Evolutionary conservation across 2,888 invertebrate genomes (phyloP), one percentile per base, ranked within the genome.

Genomic region (Leptinotarsa haldemani): DNA sequence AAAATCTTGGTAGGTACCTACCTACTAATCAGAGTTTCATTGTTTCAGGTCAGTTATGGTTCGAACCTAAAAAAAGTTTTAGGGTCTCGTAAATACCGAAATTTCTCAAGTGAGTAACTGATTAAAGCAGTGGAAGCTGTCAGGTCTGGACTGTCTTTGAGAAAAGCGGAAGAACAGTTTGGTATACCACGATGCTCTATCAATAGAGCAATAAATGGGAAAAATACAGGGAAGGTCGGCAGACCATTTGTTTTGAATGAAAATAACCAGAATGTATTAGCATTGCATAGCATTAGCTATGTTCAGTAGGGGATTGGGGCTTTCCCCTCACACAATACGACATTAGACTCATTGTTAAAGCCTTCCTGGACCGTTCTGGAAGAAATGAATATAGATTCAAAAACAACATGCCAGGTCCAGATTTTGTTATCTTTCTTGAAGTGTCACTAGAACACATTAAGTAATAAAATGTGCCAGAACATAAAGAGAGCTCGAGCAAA

Each of bases 191-290:
- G 53, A 68, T 53, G 67, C 53, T 68, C 67, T 68, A 68, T 68
- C 67, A 68, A 64, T 64, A 64, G 64, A 64, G 22, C 64, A 64
- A n/a, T n/a, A n/a, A n/a, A n/a, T n/a, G 68, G 68, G 53, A 68
- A 68, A 53, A 68, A 68, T 53, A 68, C 68, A 68, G 68, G 68
- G 40, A 68, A 68, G 68, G 68, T 68, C 56, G 68, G 68, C 56
- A 68, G 46, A 68, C 68, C 68, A 68, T 68, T 68, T 68, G 56
- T 40, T 68, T 68, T 68, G 40, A 53, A 68, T 68, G 56, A 68
- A 68, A 25, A 25, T 68, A 58, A 68, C 68, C 68, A 68, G 40
- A 53, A 52, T 68, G 68, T 20, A 65, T 65, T 65, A 65, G 66
- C 15, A 50, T 52, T 66, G 52, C 25, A 52, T 66, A n/a, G n/a